Evolutionary conservation across 2,888 invertebrate genomes (phyloP).

Genomic region (Hirtodrosophila duncani): DNA sequence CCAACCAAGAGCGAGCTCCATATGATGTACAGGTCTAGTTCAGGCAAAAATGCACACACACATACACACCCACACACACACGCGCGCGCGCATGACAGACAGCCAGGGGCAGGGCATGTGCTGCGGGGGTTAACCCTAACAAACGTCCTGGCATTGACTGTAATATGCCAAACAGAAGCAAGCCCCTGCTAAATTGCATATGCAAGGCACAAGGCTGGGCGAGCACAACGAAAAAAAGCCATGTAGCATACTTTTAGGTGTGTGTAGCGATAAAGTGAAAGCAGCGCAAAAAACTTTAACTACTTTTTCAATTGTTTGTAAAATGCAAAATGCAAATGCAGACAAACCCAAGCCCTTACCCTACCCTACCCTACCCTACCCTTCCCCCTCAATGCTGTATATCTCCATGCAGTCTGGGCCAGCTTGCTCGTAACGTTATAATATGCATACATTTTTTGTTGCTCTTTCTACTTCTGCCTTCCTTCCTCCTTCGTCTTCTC

Average conservation of each 20-base stretch:
- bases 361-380: neutral
- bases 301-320: slow-evolving; percentile 72
- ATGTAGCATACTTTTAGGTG: slow-evolving; percentile 42
- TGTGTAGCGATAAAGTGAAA: slow-evolving; percentile 54
- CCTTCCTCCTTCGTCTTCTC: slow-evolving; percentile 2
- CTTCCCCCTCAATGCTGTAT: too few species aligned
- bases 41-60: slow-evolving; percentile 9
- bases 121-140: slow-evolving; percentile 3
- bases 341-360: slow-evolving; percentile 28
- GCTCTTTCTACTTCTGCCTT: slow-evolving; percentile 8
- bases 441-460: slow-evolving; percentile 61
- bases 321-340: slow-evolving; percentile 71
- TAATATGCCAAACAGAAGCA: slow-evolving; percentile 54
- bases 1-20: slow-evolving; percentile 5
- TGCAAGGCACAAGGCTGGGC: slow-evolving; percentile 30
- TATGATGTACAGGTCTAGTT: slow-evolving; percentile 26
- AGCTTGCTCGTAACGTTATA: slow-evolving; percentile 46
- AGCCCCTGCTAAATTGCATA: slow-evolving; percentile 50
- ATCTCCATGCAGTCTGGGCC: neutral
- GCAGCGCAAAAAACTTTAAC: slow-evolving; percentile 64
- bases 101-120: neutral
- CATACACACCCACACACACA: too few species aligned
- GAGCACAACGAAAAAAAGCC: slow-evolving; percentile 31
- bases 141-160: slow-evolving; percentile 38
- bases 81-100: too few species aligned